Percentiles rank a stretch among this genome's conserved stretches.
phyloP scores from a whole-genome alignment of 1,140 invertebrate genomes.

The Brachionus sp. region DNA sequence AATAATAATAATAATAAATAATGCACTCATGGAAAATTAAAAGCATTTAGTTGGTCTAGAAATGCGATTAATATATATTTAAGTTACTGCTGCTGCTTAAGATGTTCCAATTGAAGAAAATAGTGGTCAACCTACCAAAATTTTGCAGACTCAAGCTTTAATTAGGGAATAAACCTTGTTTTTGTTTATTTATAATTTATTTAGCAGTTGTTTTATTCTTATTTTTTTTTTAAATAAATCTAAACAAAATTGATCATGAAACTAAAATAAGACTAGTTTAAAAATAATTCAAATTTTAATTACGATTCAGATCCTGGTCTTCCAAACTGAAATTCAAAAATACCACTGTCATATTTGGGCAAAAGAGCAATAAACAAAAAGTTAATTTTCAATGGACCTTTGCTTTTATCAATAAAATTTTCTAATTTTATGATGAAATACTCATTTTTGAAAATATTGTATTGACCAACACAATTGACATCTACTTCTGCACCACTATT shows the following conservation, averaged over 20 bases:
- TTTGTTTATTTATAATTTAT: no score
- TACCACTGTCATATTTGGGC: conserved; percentile 24
- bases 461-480: conserved; percentile 20
- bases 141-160: no score
- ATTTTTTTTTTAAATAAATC: no score
- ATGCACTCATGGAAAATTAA: no score
- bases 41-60: no score
- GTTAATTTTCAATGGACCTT: neutral
- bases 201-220: no score
- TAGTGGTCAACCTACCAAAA: no score
- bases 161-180: no score
- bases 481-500: neutral
- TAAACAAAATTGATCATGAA: neutral
- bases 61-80: no score
- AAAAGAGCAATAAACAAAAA: conserved; percentile 22
- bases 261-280: neutral
- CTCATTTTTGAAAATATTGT: neutral
- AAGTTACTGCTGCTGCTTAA: no score
- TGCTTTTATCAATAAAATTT: neutral
- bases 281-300: neutral
- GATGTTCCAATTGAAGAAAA: no score
- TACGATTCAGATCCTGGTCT: conserved; percentile 22
- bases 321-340: conserved; percentile 44
- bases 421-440: conserved; percentile 9
- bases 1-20: no score